These are phyloP conservation scores for Columba janthina DNA, from an alignment of 2,113 vertebrate genomes.

Conservation along the genomic window DNA sequence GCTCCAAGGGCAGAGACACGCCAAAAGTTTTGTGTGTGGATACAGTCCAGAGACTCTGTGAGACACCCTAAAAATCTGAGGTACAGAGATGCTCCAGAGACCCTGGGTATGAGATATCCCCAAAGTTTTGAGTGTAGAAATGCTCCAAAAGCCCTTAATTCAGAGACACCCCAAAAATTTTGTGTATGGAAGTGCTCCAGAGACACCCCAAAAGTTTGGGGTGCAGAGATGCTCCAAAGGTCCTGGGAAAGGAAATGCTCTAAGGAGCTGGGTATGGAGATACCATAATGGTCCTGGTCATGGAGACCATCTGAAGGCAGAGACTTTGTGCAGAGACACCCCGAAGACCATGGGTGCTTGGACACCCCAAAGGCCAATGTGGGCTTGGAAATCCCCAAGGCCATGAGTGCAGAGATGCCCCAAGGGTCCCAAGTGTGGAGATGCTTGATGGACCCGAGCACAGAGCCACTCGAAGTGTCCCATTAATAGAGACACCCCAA, in stretches of 20 bases:
- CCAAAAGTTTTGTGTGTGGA: fast-evolving
- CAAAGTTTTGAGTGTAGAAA: background rate
- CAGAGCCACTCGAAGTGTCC: background rate
- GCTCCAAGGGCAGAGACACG: background rate
- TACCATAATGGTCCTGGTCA: no score
- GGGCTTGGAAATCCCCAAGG: background rate
- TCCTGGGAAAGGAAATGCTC: background rate
- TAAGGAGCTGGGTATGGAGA: background rate
- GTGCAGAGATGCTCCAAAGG: background rate
- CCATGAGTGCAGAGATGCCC: background rate
- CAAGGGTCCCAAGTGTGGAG: background rate
- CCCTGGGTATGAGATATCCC: background rate
- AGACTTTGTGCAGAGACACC: background rate
- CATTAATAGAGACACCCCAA: background rate
- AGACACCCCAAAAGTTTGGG: background rate
- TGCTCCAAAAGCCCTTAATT: no score
- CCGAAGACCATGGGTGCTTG: background rate
- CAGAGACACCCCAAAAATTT: no score
- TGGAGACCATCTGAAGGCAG: no score
- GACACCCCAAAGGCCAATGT: background rate
- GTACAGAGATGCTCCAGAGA: background rate
- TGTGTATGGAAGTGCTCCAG: background rate
- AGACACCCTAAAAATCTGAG: background rate
- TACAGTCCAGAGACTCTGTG: background rate
- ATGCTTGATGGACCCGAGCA: background rate